Conservation (phyloP, 1,140 invertebrate genomes). For the Rhyacophila brunnea region DNA sequence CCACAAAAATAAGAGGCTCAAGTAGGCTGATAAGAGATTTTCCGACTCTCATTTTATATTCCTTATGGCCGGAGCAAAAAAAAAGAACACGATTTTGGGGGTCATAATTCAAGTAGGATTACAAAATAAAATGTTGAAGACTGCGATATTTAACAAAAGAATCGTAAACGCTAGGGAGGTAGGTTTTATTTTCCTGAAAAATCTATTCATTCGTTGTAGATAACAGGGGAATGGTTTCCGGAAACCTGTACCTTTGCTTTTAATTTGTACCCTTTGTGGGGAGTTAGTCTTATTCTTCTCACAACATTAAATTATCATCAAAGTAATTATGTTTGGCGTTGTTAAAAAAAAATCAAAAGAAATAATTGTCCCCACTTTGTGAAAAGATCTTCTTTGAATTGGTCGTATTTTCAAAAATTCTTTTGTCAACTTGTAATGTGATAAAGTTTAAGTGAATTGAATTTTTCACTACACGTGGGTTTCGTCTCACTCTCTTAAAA, state of each 20-base stretch:
- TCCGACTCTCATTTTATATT: constrained; percentile 30
- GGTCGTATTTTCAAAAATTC: too few species aligned
- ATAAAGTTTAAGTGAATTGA: too few species aligned
- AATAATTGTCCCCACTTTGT: constrained; percentile 6
- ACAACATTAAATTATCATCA: constrained; percentile 37
- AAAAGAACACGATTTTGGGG: constrained; percentile 16
- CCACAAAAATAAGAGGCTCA: constrained; percentile 8
- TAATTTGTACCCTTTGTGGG: constrained; percentile 32
- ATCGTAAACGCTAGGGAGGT: constrained; percentile 31
- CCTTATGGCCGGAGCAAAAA: constrained; percentile 23
- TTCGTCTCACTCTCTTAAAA: too few species aligned
- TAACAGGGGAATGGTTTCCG: constrained; percentile 33
- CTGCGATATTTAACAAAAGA: constrained; percentile 37
- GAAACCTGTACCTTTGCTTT: constrained; percentile 24
- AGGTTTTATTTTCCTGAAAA: constrained; percentile 34
- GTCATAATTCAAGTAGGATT: constrained; percentile 35
- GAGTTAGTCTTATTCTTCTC: constrained; percentile 7
- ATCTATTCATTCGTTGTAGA: constrained; percentile 30
- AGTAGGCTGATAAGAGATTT: constrained; percentile 23
- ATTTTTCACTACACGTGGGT: too few species aligned
- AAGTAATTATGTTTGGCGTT: constrained; percentile 30
- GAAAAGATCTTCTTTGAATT: background rate
- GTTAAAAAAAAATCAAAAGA: constrained; percentile 23
- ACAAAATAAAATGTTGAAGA: constrained; percentile 35
- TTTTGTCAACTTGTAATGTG: too few species aligned